These are phyloP conservation scores for Euplagia quadripunctaria DNA, from an alignment of 2,888 invertebrate species.

Conservation along the genomic window DNA sequence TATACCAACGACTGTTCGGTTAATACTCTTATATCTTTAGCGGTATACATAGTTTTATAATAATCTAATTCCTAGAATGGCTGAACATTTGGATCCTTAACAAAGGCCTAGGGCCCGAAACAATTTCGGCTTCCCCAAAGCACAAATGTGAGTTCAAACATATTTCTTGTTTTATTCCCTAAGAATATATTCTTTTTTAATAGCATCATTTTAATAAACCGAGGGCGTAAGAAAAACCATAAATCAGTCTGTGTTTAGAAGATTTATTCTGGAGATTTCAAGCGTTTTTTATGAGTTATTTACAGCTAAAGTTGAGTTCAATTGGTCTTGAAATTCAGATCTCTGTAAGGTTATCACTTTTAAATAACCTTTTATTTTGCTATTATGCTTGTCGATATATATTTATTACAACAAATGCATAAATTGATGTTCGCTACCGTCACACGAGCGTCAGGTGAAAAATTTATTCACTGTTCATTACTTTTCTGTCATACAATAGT, in stretches of 20 bases:
- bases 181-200: not conserved
- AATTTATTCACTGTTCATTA: no score
- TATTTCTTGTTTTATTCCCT: not conserved
- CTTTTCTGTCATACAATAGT: no score
- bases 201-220: not conserved
- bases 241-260: not conserved
- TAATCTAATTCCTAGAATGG: not conserved
- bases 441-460: no score
- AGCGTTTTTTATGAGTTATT: constrained; percentile 1
- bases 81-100: not conserved
- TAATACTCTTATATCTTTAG: no score
- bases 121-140: not conserved
- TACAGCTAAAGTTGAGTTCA: not conserved
- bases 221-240: not conserved
- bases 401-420: not conserved
- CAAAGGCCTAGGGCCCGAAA: not conserved
- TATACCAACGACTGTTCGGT: no score
- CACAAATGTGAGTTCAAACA: not conserved
- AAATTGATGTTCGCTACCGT: not conserved
- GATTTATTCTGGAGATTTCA: not conserved
- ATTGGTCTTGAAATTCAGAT: not conserved
- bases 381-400: not conserved
- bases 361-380: not conserved
- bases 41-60: no score
- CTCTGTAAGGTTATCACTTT: not conserved